Conservation (phyloP, 64 coral and sea anemone species). For the Pachyseris speciosa region DNA sequence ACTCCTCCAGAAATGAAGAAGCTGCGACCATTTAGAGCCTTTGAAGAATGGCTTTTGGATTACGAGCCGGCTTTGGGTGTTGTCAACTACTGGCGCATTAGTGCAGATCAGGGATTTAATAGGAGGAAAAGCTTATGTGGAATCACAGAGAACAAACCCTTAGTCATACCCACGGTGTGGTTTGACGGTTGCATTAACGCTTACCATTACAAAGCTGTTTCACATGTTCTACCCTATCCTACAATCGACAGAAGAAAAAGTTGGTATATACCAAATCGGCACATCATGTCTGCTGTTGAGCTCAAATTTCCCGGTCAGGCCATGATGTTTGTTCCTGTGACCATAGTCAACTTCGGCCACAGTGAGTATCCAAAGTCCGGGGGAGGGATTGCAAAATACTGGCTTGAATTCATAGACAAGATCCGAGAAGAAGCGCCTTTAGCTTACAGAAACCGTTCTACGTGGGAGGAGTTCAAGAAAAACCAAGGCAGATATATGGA, state of each 20-base stretch:
- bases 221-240: constrained; percentile 38
- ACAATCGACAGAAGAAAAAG: not conserved
- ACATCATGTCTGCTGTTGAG: constrained; percentile 7
- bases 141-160: not conserved
- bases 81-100: not conserved
- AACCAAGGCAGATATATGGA: not conserved
- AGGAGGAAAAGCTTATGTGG: constrained; percentile 2
- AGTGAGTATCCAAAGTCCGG: not conserved
- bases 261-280: not conserved
- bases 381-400: not conserved
- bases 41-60: constrained; percentile 55
- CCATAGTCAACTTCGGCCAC: not conserved
- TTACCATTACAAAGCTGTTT: constrained; percentile 37
- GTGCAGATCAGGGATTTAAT: not conserved
- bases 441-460: not conserved
- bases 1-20: not conserved
- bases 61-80: constrained; percentile 52
- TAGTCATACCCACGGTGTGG: constrained; percentile 18
- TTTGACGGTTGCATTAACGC: constrained; percentile 62
- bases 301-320: constrained; percentile 14
- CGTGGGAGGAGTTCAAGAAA: not conserved
- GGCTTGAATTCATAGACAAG: not conserved
- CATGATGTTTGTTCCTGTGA: constrained; percentile 16
- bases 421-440: not conserved
- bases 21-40: not conserved